Conservation (phyloP, 2,113 vertebrate species). For the Triplophysa tibetana region DNA sequence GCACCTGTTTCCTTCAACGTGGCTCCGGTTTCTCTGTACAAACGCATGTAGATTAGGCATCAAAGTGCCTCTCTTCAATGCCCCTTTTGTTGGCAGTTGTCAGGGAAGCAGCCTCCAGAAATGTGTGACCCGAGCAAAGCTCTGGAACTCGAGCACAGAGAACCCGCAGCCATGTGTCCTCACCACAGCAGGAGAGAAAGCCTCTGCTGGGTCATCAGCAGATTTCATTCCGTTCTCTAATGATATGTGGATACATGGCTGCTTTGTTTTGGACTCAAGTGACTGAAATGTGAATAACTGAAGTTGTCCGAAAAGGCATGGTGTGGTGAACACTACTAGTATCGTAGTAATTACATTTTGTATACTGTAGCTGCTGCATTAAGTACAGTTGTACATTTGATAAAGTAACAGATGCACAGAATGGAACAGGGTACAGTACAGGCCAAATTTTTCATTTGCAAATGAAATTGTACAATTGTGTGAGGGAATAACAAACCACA, state of each 20-base stretch:
- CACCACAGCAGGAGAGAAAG: background rate
- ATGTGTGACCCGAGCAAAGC: conserved; percentile 69
- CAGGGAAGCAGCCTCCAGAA: conserved; percentile 69
- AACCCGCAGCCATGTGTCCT: conserved; percentile 11
- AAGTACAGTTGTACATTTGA: too few species aligned
- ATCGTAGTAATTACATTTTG: too few species aligned
- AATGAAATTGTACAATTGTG: too few species aligned
- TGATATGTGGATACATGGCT: conserved; percentile 22
- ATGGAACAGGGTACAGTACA: too few species aligned
- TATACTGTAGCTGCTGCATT: too few species aligned
- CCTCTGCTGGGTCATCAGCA: conserved; percentile 46
- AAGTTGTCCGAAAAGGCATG: background rate
- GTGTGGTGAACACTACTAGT: too few species aligned
- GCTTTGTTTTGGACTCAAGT: conserved; percentile 1
- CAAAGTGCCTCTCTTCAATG: conserved; percentile 77
- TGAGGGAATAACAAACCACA: too few species aligned
- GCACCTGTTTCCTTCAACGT: conserved; percentile 80
- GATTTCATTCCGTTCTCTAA: conserved; percentile 25
- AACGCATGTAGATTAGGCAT: conserved; percentile 78
- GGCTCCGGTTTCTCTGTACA: conserved; percentile 76
- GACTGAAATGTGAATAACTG: conserved; percentile 1
- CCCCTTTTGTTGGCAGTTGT: conserved; percentile 77
- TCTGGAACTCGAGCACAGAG: conserved; percentile 58
- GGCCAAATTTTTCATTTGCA: too few species aligned
- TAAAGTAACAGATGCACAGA: too few species aligned